phyloP scores from a whole-genome alignment of 2,113 vertebrate genomes.

The Gavialis gangeticus region DNA sequence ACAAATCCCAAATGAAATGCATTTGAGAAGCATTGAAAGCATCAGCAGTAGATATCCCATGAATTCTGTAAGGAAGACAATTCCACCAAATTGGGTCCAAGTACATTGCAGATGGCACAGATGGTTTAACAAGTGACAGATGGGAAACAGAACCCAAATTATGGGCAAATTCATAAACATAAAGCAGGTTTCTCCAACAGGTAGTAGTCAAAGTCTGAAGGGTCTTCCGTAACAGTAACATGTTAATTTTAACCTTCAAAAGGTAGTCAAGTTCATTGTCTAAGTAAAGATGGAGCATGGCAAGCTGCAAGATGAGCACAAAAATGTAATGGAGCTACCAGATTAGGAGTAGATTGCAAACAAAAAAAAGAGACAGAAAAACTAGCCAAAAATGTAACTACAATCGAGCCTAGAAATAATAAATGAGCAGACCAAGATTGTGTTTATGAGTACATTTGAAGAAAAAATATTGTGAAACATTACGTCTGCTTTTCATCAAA shows the following conservation, averaged over 20 bases:
- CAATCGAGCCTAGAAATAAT: constrained; percentile 15
- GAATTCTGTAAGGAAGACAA: constrained; percentile 66
- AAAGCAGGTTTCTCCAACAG: constrained; percentile 69
- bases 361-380: constrained; percentile 40
- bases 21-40: constrained; percentile 49
- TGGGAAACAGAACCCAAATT: constrained; percentile 77
- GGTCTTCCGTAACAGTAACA: constrained; percentile 54
- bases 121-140: constrained; percentile 76
- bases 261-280: constrained; percentile 45
- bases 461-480: neutral
- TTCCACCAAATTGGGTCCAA: constrained; percentile 66
- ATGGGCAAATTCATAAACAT: constrained; percentile 71
- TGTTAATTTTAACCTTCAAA: constrained; percentile 55
- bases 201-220: constrained; percentile 60
- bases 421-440: constrained; percentile 26
- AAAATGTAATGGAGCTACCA: constrained; percentile 40
- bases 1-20: constrained; percentile 42
- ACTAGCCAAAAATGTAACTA: constrained; percentile 10
- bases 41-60: constrained; percentile 52
- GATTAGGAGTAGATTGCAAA: neutral
- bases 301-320: neutral
- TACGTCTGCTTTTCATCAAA: neutral
- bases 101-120: constrained; percentile 69
- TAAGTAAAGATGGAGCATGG: constrained; percentile 38
- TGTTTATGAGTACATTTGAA: neutral